Base-by-base conservation (phyloP, 2,797 vertebrate genomes). In the Cossypha polioptera region DNA sequence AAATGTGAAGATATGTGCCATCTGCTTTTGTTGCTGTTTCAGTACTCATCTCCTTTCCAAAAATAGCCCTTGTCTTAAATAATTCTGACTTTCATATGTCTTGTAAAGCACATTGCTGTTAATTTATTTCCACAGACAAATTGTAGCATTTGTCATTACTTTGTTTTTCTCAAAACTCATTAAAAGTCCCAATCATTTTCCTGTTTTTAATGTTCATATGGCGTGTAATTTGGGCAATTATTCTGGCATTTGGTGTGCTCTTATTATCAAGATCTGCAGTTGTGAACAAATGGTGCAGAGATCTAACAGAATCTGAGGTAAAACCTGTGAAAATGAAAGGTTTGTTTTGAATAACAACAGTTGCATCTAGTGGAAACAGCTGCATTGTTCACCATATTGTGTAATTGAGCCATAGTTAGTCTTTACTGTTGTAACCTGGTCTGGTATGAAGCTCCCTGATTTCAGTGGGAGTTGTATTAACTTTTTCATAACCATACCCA, bases 21-120 rank as follows among this genome's bases (percentile, higher is more conserved):
- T 95, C 88, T 95, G 84, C 50, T 91, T 67, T 12, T 88, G 65
- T 91, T 94, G 42, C 58, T 8, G 3, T 92, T 87, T 93, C 31
- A 35, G 45, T 83, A 38, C 45, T 82, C 25, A 4, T 89, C 53
- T 80, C 35, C 57, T 77, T 89, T 93, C 84, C 31, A 62, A 76
- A 92, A 91, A 65, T 83, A 88, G n/a, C 31, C 21, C 31, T 48
- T 62, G 16, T 25, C 26, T 91, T 94, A 72, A 96, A 72, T 86
- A 95, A 91, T 87, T 92, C 65, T 87, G 57, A 36, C 71, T 94
- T 90, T 83, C 75, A 25, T 85, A 50, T 87, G 74, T 91, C 47
- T 93, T 29, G 29, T 57, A 65, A 74, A 87, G 48, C 35, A 47
- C 9, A 10, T 48, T 74, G 63, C 65, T 87, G 38, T 63, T 91